Percentiles rank a stretch among this genome's conserved stretches.
These are phyloP conservation scores for Pollimyrus isidori DNA, from an alignment of 2,113 vertebrate species.

Conservation along the genomic window DNA sequence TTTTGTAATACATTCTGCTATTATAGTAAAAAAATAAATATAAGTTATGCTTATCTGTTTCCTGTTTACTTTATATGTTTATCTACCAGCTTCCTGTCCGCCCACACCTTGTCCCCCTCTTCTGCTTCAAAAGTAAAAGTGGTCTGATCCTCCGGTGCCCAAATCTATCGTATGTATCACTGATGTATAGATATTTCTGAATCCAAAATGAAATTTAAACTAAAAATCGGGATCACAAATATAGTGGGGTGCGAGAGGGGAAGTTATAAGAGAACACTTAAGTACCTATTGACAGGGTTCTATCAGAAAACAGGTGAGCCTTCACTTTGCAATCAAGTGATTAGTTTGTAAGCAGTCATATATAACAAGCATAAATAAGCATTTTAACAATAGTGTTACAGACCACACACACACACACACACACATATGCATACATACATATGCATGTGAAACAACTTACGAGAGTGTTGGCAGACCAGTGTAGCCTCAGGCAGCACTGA, in stretches of 20 bases:
- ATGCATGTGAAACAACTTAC: neutral
- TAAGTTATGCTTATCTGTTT: neutral
- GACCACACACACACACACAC: neutral
- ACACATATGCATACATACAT: neutral
- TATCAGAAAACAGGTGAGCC: too few species aligned
- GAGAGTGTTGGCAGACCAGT: neutral
- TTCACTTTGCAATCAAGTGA: neutral
- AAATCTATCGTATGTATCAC: neutral
- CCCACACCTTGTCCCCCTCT: too few species aligned
- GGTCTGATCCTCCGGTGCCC: neutral
- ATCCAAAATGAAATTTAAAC: neutral
- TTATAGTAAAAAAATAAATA: neutral
- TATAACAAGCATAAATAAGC: neutral
- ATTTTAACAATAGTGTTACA: neutral
- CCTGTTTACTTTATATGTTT: neutral
- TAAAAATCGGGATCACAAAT: neutral
- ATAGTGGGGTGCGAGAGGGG: neutral
- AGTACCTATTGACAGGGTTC: too few species aligned
- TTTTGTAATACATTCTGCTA: neutral
- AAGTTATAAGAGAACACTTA: neutral
- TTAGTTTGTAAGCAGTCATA: neutral
- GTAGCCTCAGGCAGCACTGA: neutral
- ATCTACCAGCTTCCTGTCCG: neutral
- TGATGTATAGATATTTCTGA: neutral
- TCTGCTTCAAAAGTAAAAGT: neutral